phyloP scores from a whole-genome alignment of 1,140 invertebrate species.

The Drosophila pectinifera region DNA sequence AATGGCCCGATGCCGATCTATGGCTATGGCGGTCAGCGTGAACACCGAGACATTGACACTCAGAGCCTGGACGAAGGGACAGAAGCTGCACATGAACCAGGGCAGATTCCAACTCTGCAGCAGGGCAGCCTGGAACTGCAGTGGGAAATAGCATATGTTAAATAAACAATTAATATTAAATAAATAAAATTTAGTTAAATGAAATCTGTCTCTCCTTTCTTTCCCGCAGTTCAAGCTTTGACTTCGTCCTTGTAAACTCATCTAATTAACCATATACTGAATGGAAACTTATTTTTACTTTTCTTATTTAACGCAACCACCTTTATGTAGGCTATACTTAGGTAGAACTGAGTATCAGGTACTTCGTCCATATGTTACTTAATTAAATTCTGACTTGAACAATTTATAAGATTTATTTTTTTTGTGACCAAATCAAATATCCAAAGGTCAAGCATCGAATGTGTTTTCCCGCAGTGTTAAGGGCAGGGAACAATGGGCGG shows the following conservation, averaged over 20 bases:
- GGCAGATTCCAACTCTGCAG: constrained; percentile 93
- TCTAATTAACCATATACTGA: no score
- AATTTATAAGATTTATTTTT: no score
- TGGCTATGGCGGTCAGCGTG: constrained; percentile 92
- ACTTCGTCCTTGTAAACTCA: no score
- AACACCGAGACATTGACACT: constrained; percentile 93
- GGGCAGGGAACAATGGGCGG: not conserved
- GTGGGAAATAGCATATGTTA: not conserved
- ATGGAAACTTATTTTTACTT: no score
- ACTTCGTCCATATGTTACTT: not conserved
- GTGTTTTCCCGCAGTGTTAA: not conserved
- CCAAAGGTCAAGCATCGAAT: no score
- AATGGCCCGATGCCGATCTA: constrained; percentile 91
- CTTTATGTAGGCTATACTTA: no score
- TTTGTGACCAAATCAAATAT: not conserved
- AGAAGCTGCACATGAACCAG: constrained; percentile 92
- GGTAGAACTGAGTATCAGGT: no score
- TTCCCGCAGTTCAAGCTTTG: no score
- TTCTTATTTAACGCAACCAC: no score
- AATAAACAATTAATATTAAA: not conserved
- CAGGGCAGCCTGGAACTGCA: constrained; percentile 92
- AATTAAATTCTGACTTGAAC: not conserved
- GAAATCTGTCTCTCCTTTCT: no score
- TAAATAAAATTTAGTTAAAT: no score
- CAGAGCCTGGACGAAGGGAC: constrained; percentile 91